Conservation (phyloP, 2,113 vertebrate species). For the Turnix velox region DNA sequence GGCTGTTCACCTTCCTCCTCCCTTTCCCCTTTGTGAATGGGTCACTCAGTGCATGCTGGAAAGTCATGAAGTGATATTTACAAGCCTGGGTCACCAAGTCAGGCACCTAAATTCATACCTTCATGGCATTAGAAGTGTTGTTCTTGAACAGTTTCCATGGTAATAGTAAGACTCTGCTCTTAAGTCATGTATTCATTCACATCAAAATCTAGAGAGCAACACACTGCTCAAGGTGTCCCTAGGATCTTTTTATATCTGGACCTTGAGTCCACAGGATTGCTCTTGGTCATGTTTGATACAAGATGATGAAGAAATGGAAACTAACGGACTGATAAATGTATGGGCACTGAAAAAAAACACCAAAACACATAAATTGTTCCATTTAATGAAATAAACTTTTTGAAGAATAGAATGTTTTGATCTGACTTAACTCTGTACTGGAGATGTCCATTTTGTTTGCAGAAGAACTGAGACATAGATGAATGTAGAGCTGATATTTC, state of each 20-base stretch:
- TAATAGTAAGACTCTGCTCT: background rate
- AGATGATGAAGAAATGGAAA: background rate
- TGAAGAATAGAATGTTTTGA: background rate
- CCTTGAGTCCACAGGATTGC: background rate
- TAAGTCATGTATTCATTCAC: background rate
- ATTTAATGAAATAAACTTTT: background rate
- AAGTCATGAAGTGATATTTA: background rate
- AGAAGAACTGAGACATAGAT: background rate
- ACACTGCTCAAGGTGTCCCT: background rate
- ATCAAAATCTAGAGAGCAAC: background rate
- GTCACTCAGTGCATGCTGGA: background rate
- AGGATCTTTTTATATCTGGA: background rate
- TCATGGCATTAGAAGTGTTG: background rate
- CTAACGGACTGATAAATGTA: background rate
- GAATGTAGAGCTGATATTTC: background rate
- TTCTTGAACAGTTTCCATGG: background rate
- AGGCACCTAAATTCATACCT: background rate
- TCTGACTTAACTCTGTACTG: background rate
- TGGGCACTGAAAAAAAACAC: background rate
- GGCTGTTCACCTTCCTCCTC: background rate
- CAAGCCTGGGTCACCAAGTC: background rate
- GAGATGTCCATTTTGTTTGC: background rate
- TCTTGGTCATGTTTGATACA: background rate
- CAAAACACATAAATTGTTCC: background rate
- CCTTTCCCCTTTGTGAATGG: background rate